Percentiles rank a stretch among this genome's conserved stretches.
Conservation (phyloP, 2,888 invertebrate species). For the Scaptomyza flava region DNA sequence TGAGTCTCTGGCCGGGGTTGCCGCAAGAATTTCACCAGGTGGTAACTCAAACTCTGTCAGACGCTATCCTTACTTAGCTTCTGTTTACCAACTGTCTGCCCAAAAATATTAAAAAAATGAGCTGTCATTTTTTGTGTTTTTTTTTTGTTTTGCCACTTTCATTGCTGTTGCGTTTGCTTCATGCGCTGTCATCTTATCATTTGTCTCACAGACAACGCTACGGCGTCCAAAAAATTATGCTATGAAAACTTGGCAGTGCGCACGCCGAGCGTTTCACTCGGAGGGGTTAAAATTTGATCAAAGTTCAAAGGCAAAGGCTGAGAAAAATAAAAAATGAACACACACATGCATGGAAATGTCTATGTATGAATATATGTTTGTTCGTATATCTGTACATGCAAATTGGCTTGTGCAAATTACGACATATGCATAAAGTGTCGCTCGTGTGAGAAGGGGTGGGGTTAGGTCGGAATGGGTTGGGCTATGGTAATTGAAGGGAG, state of each 20-base stretch:
- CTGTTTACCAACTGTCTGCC: slow-evolving; percentile 74
- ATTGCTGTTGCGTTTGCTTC: slow-evolving; percentile 42
- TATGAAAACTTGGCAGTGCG: slow-evolving; percentile 35
- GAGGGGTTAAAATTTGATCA: slow-evolving; percentile 74
- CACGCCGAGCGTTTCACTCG: slow-evolving; percentile 31
- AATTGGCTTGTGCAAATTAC: slow-evolving; percentile 74
- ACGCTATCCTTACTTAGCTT: slow-evolving; percentile 41
- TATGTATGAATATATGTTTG: slow-evolving; percentile 8
- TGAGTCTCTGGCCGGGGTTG: slow-evolving; percentile 37
- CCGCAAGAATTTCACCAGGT: slow-evolving; percentile 58
- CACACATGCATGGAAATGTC: neutral
- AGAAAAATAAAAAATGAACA: slow-evolving; percentile 36
- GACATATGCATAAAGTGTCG: slow-evolving; percentile 59
- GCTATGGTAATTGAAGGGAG: slow-evolving; percentile 13
- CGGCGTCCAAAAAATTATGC: slow-evolving; percentile 30
- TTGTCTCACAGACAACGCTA: slow-evolving; percentile 67
- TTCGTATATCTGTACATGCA: slow-evolving; percentile 37
- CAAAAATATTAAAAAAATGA: slow-evolving; percentile 76
- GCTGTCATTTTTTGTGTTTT: slow-evolving; percentile 62
- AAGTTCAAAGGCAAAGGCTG: slow-evolving; percentile 72
- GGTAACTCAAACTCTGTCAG: slow-evolving; percentile 42
- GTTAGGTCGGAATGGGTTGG: neutral
- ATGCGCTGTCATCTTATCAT: slow-evolving; percentile 78
- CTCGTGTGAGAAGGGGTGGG: slow-evolving; percentile 5
- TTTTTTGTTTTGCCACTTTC: slow-evolving; percentile 45